Conservation (phyloP, 2,797 vertebrate genomes). For the Poeciliopsis infans region DNA sequence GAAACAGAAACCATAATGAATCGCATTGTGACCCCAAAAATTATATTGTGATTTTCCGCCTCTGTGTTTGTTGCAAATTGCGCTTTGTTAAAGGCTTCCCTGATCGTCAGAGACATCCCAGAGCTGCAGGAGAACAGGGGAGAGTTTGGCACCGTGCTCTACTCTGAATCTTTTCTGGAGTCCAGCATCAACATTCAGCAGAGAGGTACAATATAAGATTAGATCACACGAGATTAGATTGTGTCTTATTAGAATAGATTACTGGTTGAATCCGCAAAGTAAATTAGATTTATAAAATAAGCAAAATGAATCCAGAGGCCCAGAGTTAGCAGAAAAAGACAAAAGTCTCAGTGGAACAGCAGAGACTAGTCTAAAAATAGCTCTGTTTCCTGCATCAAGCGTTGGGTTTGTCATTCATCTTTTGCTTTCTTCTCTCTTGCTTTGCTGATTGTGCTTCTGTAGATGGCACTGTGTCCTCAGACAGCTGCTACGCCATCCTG, state of each 20-base stretch:
- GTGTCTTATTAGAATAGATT: constrained; percentile 19
- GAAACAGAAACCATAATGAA: too few species aligned
- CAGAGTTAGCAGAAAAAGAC: constrained; percentile 4
- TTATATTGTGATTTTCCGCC: background rate
- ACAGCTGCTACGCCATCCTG: constrained; percentile 88
- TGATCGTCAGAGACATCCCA: constrained; percentile 91
- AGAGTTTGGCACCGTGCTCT: constrained; percentile 90
- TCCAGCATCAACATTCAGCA: constrained; percentile 91
- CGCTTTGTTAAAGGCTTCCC: constrained; percentile 82
- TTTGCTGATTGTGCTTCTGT: constrained; percentile 64
- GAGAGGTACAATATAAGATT: constrained; percentile 78
- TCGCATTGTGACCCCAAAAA: too few species aligned
- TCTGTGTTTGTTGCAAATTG: constrained; percentile 1
- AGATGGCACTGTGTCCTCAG: constrained; percentile 91
- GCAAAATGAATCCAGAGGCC: constrained; percentile 12
- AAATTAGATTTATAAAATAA: constrained; percentile 34
- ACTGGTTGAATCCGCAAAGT: constrained; percentile 30
- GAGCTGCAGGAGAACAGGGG: constrained; percentile 82
- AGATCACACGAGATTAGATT: constrained; percentile 29
- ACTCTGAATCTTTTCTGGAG: constrained; percentile 95
- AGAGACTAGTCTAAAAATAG: constrained; percentile 33
- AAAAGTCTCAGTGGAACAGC: constrained; percentile 22
- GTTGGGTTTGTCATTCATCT: constrained; percentile 27
- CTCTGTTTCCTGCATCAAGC: constrained; percentile 4
- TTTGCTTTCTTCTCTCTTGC: constrained; percentile 20